Percentiles rank a stretch among this genome's conserved stretches.
These are phyloP conservation scores for Pteropus alecto DNA, from an alignment of 2,113 vertebrate species.

Conservation along the genomic window DNA sequence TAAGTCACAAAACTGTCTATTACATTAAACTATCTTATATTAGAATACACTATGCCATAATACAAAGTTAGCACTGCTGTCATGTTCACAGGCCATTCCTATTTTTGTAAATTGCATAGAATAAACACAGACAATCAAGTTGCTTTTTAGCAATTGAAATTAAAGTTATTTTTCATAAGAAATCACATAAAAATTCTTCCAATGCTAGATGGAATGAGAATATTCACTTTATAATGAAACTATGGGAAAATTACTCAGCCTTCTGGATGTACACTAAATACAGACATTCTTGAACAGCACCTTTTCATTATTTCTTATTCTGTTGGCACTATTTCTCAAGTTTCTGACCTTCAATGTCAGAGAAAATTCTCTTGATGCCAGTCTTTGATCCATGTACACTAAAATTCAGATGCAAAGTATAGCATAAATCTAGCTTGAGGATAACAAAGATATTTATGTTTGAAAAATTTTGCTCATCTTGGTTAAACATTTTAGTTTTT, in stretches of 20 bases:
- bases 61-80: not conserved
- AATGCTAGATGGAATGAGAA: not conserved
- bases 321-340: not conserved
- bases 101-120: not conserved
- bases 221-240: not conserved
- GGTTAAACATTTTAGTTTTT: not conserved
- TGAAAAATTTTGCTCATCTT: slow-evolving; percentile 7
- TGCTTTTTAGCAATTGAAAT: not conserved
- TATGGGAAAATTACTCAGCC: not conserved
- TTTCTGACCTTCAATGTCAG: slow-evolving; percentile 20
- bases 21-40: not conserved
- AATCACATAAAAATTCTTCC: not conserved
- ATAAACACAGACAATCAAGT: not conserved
- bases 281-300: not conserved
- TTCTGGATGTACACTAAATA: not conserved
- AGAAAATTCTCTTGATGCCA: not conserved
- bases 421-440: not conserved
- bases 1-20: not conserved
- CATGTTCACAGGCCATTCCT: not conserved
- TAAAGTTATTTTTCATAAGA: not conserved
- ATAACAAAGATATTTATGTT: not conserved
- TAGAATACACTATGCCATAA: not conserved
- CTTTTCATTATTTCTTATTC: not conserved
- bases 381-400: not conserved
- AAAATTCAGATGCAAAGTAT: not conserved